Conservation (phyloP, 2,113 vertebrate species). For the Carollia perspicillata region DNA sequence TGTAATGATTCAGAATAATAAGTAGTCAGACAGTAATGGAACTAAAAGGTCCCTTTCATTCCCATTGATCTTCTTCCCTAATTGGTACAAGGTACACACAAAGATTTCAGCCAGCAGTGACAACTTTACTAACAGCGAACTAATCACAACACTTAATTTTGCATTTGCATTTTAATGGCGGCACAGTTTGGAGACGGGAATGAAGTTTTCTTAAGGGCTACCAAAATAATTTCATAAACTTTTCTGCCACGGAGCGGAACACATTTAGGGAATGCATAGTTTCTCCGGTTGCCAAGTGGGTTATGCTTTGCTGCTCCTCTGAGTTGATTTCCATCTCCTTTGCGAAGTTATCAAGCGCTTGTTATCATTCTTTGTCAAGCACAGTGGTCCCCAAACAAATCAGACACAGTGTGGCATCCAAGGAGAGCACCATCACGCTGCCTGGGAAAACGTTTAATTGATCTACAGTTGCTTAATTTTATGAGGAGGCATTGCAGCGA, state of each 20-base stretch:
- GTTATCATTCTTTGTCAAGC: slow-evolving; percentile 74
- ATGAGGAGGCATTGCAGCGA: slow-evolving; percentile 69
- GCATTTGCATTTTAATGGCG: slow-evolving; percentile 35
- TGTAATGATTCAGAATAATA: slow-evolving; percentile 35
- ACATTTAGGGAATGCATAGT: slow-evolving; percentile 29
- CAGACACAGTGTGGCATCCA: slow-evolving; percentile 62
- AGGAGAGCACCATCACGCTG: slow-evolving; percentile 52
- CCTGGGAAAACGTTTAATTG: slow-evolving; percentile 74
- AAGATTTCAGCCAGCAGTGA: not conserved
- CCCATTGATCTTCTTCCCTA: not conserved
- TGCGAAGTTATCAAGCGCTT: slow-evolving; percentile 56
- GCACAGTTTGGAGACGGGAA: not conserved
- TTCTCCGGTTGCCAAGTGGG: slow-evolving; percentile 64
- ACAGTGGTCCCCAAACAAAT: slow-evolving; percentile 72
- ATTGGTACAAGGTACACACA: slow-evolving; percentile 12
- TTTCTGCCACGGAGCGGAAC: slow-evolving; percentile 10
- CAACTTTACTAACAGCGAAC: slow-evolving; percentile 13
- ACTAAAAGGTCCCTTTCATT: slow-evolving; percentile 7
- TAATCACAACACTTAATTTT: slow-evolving; percentile 21
- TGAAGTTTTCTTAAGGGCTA: not conserved
- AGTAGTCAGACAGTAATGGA: not conserved
- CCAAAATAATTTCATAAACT: slow-evolving; percentile 21
- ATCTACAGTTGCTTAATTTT: slow-evolving; percentile 75
- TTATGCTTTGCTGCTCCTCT: slow-evolving; percentile 38
- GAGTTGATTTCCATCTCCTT: slow-evolving; percentile 53